These are phyloP conservation scores for Etheostoma spectabile DNA, from an alignment of 2,113 vertebrate species.

Conservation along the genomic window DNA sequence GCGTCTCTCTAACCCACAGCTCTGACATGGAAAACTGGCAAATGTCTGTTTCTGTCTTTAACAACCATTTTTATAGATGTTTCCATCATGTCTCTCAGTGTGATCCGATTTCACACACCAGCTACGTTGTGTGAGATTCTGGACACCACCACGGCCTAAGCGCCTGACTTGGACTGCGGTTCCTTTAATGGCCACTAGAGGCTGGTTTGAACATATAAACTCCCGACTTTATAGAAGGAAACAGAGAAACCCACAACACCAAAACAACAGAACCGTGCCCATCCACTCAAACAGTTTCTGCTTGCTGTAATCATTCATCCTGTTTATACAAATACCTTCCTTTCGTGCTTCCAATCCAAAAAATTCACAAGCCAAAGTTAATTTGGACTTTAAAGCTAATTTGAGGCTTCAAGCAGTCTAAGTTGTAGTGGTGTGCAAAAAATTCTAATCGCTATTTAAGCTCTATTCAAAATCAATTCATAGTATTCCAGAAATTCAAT, in stretches of 20 bases:
- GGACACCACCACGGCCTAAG: neutral
- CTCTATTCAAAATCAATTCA: too few species aligned
- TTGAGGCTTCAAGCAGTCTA: too few species aligned
- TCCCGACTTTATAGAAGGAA: neutral
- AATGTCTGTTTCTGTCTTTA: constrained; percentile 5
- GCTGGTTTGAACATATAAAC: constrained; percentile 8
- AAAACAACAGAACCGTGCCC: too few species aligned
- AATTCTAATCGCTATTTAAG: too few species aligned
- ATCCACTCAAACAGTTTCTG: too few species aligned
- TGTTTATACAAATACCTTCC: too few species aligned
- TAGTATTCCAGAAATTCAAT: too few species aligned
- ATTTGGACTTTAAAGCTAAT: too few species aligned
- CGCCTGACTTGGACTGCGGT: neutral
- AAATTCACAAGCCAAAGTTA: too few species aligned
- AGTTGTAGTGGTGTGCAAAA: too few species aligned
- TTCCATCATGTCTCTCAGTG: constrained; percentile 22
- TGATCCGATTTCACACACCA: neutral
- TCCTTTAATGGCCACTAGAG: constrained; percentile 19
- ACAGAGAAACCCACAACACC: neutral
- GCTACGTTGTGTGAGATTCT: neutral
- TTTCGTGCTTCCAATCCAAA: too few species aligned
- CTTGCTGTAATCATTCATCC: too few species aligned
- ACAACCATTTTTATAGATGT: constrained; percentile 4
- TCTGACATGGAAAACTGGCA: constrained; percentile 14
- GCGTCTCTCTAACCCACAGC: neutral